These are phyloP conservation scores for Drosophila seguyi DNA, from an alignment of 1,140 invertebrate genomes.

Conservation along the genomic window DNA sequence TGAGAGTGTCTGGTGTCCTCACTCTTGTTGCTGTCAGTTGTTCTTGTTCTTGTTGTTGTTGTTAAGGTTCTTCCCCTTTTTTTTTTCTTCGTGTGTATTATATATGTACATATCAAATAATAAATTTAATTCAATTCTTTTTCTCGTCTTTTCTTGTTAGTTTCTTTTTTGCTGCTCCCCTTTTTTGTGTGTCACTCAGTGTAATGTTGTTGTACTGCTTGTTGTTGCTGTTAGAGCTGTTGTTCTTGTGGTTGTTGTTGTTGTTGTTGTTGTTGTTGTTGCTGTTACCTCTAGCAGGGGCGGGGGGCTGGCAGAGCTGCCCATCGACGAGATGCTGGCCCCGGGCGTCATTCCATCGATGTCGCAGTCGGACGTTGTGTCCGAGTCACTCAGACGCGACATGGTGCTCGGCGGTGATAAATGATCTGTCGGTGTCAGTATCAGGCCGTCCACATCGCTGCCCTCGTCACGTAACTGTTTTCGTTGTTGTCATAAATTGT, in stretches of 20 bases:
- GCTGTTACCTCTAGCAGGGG: conserved; percentile 87
- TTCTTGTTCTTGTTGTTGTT: conserved; percentile 18
- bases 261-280: conserved; percentile 43
- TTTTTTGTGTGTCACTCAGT: conserved; percentile 28
- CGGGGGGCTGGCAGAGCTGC: conserved; percentile 92
- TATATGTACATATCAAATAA: conserved; percentile 60
- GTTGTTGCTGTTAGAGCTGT: conserved; percentile 37
- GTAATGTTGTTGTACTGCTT: conserved; percentile 26
- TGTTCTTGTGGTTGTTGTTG: conserved; percentile 32
- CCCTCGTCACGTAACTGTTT: conserved; percentile 82
- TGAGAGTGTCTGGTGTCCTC: conserved; percentile 24
- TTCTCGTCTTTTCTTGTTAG: conserved; percentile 4
- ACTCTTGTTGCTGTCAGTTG: conserved; percentile 40
- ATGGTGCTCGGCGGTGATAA: conserved; percentile 95
- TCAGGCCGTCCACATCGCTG: conserved; percentile 86
- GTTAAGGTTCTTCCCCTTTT: conserved; percentile 11
- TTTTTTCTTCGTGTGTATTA: conserved; percentile 31
- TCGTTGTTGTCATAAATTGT: conserved; percentile 73
- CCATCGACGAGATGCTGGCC: conserved; percentile 94
- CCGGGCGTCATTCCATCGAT: conserved; percentile 90
- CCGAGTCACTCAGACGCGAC: conserved; percentile 95
- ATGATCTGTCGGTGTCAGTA: conserved; percentile 92
- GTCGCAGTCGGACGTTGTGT: conserved; percentile 95
- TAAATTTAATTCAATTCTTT: conserved; percentile 48
- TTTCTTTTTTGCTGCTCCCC: conserved; percentile 8